These are phyloP conservation scores for Mizuhopecten yessoensis DNA, from an alignment of 1,140 invertebrate species.

Conservation along the genomic window DNA sequence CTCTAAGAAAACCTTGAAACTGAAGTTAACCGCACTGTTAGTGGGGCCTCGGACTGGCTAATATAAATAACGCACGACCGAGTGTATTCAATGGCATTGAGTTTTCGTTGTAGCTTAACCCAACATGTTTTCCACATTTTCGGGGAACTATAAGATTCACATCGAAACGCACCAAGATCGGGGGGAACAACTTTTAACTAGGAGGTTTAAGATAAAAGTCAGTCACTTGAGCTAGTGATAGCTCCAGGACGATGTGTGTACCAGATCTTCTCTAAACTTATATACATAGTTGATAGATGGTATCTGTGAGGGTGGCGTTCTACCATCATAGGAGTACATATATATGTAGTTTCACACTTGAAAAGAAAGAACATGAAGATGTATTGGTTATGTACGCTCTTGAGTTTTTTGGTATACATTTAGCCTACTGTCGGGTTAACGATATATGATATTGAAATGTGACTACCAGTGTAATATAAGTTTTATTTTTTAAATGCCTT, in stretches of 20 bases:
- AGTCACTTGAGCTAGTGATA: background rate
- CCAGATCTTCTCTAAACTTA: background rate
- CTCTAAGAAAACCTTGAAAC: background rate
- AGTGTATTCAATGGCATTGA: no score
- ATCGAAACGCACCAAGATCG: conserved; percentile 1
- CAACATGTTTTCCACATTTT: background rate
- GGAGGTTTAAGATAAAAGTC: conserved; percentile 14
- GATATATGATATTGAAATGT: no score
- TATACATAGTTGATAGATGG: background rate
- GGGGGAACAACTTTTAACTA: background rate
- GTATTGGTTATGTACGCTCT: no score
- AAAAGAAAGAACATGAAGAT: background rate
- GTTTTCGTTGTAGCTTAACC: background rate
- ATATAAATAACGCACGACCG: conserved; percentile 40
- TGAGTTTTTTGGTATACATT: no score
- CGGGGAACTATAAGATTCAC: background rate
- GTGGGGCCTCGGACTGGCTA: background rate
- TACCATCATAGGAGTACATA: background rate
- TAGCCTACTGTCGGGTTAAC: background rate
- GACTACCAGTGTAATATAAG: no score
- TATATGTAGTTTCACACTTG: background rate
- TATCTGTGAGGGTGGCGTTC: background rate
- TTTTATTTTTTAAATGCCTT: no score
- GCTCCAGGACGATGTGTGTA: background rate
- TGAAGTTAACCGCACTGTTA: background rate